Base-by-base conservation (phyloP, 92 coral and sea anemone species). In the Epizoanthus illoricatus region DNA sequence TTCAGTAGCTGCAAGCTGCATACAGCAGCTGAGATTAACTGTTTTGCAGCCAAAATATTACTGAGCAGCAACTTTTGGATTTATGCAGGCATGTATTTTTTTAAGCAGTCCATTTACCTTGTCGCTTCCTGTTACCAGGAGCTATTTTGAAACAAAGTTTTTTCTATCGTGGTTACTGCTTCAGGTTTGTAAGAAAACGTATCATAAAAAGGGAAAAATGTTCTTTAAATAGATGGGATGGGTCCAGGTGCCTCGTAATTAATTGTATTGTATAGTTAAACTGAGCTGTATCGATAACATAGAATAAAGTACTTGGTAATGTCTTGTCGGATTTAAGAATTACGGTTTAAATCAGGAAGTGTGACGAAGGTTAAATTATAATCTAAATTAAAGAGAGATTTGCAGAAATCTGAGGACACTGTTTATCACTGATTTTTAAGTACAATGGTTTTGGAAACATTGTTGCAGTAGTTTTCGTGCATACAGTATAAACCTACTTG, bases 131-230 rank as follows among this genome's bases (percentile, higher is more conserved):
- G 70, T 62, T 62, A 28, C 28, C 33, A 63, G 69, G 47, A 78
- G 65, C 82, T 78, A 78, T 78, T 78, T 78, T 78, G 71, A 19
- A 62, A 63, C 19, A 47, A 41, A 76, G 55, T 42, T 63, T 72
- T 78, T 78, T 78, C 58, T 78, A 78, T 62, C 71, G 57, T 43
- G 65, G 49, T 63, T 78, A 55, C 60, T 64, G 71, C 69, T 40
- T 63, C 58, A 1, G 28, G 21, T 78, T 78, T 78, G 43, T 63
- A 78, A 78, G 71, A 78, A 78, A 75, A 78, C 19, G 13, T 58
- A n/a, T 63, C 9, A 78, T 42, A 78, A 78, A 78, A 62, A 19
- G 65, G 18, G 42, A 75, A 61, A 18, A 63, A 41, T 43, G 19
- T 62, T 63, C 82, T 43, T 63, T 61, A 11, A 42, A 42, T 78